These are phyloP conservation scores for Lepus europaeus DNA, from an alignment of 2,113 vertebrate species.

Conservation along the genomic window DNA sequence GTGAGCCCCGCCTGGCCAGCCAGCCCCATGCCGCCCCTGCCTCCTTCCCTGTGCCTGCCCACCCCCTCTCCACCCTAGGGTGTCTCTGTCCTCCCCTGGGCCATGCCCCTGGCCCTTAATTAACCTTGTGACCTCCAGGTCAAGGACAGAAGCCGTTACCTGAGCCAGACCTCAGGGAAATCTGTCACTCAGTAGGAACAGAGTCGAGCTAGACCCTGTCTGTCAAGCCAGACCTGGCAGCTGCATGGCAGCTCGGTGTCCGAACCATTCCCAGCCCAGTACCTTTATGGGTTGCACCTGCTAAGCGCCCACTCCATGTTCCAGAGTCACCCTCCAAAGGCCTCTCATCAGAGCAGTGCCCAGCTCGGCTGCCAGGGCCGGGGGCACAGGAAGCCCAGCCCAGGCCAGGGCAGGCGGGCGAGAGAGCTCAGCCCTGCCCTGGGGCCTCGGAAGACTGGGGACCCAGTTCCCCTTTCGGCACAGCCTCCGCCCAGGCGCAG, in stretches of 20 bases:
- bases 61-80: neutral
- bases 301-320: neutral
- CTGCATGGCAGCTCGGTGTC: conserved; percentile 14
- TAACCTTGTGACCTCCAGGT: neutral
- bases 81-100: no score
- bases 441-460: neutral
- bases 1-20: neutral
- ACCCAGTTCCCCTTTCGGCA: conserved; percentile 77
- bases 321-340: neutral
- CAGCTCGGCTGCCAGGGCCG: neutral
- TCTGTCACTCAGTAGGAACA: neutral
- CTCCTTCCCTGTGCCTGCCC: neutral
- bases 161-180: neutral
- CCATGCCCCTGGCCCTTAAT: neutral
- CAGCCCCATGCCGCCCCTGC: neutral
- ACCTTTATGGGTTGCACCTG: neutral
- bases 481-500: conserved; percentile 71
- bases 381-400: neutral
- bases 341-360: neutral
- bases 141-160: neutral
- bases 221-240: neutral
- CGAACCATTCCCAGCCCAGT: neutral
- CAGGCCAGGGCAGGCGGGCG: neutral
- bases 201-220: neutral
- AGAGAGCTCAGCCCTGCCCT: conserved; percentile 4